These are phyloP conservation scores for Diadophis punctatus DNA, from an alignment of 2,113 vertebrate species.

Conservation along the genomic window DNA sequence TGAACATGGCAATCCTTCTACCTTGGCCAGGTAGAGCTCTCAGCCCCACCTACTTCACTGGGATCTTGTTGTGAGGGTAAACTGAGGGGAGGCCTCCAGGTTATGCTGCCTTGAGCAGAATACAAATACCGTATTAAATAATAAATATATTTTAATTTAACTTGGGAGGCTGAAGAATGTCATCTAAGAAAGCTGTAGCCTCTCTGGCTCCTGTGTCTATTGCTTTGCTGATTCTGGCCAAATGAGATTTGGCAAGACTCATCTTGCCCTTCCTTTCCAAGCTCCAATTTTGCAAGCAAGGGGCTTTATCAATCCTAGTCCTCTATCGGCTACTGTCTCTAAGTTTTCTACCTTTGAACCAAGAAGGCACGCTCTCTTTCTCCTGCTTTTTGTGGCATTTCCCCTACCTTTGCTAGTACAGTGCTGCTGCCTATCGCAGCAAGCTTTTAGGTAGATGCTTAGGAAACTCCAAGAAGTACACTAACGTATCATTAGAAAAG, in stretches of 20 bases:
- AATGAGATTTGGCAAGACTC: not conserved
- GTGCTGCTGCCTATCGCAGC: not conserved
- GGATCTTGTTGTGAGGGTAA: not conserved
- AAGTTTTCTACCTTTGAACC: not conserved
- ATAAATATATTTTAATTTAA: not conserved
- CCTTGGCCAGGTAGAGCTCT: not conserved
- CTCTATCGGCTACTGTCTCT: not conserved
- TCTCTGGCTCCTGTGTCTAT: not conserved
- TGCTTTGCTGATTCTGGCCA: not conserved
- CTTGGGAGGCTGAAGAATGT: not conserved
- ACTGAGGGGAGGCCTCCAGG: not conserved
- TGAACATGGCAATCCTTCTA: not conserved
- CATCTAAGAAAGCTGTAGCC: not conserved
- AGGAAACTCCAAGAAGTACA: not conserved
- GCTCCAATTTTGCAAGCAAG: not conserved
- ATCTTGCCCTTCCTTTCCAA: not conserved
- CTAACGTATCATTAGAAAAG: not conserved
- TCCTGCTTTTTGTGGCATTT: not conserved
- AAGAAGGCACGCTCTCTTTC: not conserved
- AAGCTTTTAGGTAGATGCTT: not conserved
- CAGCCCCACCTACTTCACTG: not conserved
- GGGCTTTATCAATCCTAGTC: not conserved
- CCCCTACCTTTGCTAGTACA: not conserved
- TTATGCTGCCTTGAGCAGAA: not conserved
- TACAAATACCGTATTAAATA: not conserved